Conservation (phyloP, 2,113 vertebrate species). For the Mixornis gularis region DNA sequence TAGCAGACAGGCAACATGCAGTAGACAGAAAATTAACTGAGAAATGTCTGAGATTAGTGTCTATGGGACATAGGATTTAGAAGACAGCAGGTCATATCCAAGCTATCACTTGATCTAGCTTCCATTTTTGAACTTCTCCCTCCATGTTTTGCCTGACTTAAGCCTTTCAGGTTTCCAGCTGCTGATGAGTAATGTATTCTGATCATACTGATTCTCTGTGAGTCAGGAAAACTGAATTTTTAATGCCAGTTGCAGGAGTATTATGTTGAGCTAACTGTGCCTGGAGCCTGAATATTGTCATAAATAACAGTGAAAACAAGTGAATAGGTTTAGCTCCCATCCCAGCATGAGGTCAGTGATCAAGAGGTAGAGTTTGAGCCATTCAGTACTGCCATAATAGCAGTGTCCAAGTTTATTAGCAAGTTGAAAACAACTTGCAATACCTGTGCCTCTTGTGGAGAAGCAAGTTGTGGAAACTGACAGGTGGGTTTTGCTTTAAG, state of each 20-base stretch:
- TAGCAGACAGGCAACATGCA: neutral
- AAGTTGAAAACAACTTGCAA: neutral
- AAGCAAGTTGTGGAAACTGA: neutral
- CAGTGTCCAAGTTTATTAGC: neutral
- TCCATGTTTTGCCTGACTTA: neutral
- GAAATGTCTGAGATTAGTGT: neutral
- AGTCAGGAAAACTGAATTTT: neutral
- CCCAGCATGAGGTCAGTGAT: neutral
- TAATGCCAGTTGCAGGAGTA: neutral
- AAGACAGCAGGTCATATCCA: neutral
- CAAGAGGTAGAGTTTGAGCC: neutral
- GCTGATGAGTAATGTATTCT: neutral
- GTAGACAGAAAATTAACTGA: neutral
- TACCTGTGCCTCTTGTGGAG: neutral
- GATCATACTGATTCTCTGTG: neutral
- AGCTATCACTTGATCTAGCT: neutral
- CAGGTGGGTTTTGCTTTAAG: neutral
- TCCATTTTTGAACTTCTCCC: neutral
- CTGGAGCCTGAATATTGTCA: neutral
- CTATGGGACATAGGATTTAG: neutral
- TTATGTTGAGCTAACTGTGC: neutral
- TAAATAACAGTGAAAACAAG: neutral
- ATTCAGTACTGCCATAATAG: neutral
- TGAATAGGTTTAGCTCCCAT: neutral
- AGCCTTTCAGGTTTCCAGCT: neutral